Percentiles rank a stretch among this genome's conserved stretches.
phyloP scores from a whole-genome alignment of 2,113 vertebrate genomes.

The Typhlomys cinereus region DNA sequence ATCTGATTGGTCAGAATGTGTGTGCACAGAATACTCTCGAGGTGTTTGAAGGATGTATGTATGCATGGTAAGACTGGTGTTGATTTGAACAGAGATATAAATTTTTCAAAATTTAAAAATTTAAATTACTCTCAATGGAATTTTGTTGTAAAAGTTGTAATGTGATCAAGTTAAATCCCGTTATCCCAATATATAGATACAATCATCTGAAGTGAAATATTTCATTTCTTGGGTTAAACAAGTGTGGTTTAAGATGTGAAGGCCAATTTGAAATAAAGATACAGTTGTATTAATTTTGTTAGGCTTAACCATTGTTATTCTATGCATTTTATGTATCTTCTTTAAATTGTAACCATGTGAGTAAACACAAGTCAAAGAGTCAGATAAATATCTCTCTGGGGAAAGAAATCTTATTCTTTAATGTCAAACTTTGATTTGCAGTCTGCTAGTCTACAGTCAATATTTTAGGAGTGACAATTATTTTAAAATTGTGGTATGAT shows the following conservation, averaged over 20 bases:
- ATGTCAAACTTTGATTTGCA: background rate
- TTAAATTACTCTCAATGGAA: conserved; percentile 9
- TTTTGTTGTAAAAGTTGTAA: background rate
- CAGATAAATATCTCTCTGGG: background rate
- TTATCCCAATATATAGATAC: background rate
- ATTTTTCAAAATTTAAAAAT: background rate
- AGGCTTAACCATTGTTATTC: background rate
- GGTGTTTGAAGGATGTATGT: background rate
- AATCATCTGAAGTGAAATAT: background rate
- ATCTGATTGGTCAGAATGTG: background rate
- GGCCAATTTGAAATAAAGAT: conserved; percentile 1
- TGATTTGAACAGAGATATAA: background rate
- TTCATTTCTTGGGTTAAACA: background rate
- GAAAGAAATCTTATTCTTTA: background rate
- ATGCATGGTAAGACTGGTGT: background rate
- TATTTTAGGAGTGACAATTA: background rate
- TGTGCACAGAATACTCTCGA: background rate
- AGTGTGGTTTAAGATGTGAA: background rate
- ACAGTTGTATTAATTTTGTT: background rate
- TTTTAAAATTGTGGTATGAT: background rate
- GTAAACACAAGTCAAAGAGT: background rate
- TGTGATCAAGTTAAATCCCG: background rate
- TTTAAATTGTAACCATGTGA: background rate
- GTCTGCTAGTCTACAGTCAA: background rate
- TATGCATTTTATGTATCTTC: background rate